Conservation (phyloP, 2,888 invertebrate species). For the Nemoura dubitans region DNA sequence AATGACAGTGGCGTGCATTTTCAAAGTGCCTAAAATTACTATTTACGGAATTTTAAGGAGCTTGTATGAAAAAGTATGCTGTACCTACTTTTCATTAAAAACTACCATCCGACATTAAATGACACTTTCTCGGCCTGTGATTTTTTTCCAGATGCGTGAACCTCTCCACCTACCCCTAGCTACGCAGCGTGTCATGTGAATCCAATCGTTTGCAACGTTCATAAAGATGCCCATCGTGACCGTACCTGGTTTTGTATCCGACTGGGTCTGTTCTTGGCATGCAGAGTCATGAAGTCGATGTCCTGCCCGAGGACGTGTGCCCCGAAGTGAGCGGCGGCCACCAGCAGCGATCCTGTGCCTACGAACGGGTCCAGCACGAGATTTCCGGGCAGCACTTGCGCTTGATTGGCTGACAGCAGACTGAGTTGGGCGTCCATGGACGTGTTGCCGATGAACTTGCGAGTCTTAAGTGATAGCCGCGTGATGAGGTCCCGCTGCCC, state of each 20-base stretch:
- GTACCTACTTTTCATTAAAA: too few species aligned
- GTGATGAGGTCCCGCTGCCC: slow-evolving; percentile 86
- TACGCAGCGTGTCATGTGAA: too few species aligned
- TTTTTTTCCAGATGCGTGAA: too few species aligned
- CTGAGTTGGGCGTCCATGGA: slow-evolving; percentile 98
- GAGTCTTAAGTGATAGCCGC: slow-evolving; percentile 83
- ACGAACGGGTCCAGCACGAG: slow-evolving; percentile 95
- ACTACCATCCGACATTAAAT: too few species aligned
- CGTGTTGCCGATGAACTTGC: slow-evolving; percentile 97
- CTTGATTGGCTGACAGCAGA: slow-evolving; percentile 95
- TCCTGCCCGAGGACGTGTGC: slow-evolving; percentile 87
- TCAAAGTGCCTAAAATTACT: too few species aligned
- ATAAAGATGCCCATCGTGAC: too few species aligned
- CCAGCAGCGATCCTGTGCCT: slow-evolving; percentile 81
- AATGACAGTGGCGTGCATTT: too few species aligned
- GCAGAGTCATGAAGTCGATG: slow-evolving; percentile 94
- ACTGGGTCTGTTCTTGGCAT: slow-evolving; percentile 83
- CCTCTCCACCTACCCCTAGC: too few species aligned
- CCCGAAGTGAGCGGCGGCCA: slow-evolving; percentile 91
- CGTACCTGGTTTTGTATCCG: slow-evolving; percentile 78
- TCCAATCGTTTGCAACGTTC: too few species aligned
- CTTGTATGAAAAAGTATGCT: too few species aligned
- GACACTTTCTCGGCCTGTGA: too few species aligned
- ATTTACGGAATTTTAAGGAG: too few species aligned
- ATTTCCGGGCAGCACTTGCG: slow-evolving; percentile 74